These are phyloP conservation scores for Lithophane semibrunnea DNA, from an alignment of 2,888 invertebrate genomes.

Conservation along the genomic window DNA sequence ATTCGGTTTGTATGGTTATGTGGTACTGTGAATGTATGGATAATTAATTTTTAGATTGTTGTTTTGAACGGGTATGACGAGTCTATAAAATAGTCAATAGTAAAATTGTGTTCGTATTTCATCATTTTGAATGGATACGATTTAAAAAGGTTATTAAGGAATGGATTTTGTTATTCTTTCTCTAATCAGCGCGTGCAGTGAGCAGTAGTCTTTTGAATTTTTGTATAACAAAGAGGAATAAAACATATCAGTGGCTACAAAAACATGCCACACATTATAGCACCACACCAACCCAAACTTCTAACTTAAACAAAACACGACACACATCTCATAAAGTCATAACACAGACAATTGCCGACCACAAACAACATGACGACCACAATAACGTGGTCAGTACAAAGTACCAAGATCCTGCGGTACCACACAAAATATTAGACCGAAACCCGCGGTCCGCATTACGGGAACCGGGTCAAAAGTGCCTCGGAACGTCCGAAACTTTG, in stretches of 20 bases:
- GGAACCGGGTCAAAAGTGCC: constrained; percentile 56
- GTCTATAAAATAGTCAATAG: neutral
- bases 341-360: constrained; percentile 67
- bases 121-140: neutral
- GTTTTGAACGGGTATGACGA: neutral
- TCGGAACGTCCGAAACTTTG: constrained; percentile 46
- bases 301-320: constrained; percentile 37
- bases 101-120: neutral
- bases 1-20: neutral
- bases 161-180: neutral
- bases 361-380: constrained; percentile 66
- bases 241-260: neutral
- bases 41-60: constrained; percentile 5
- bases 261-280: constrained; percentile 27
- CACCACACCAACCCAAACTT: constrained; percentile 14
- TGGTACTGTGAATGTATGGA: neutral
- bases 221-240: neutral
- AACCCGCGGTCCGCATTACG: constrained; percentile 44
- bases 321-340: constrained; percentile 37
- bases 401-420: constrained; percentile 75
- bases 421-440: constrained; percentile 65
- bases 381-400: constrained; percentile 76
- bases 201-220: neutral
- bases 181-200: neutral
- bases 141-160: neutral